Conservation (phyloP, 2,113 vertebrate species). For the Abramis brama region DNA sequence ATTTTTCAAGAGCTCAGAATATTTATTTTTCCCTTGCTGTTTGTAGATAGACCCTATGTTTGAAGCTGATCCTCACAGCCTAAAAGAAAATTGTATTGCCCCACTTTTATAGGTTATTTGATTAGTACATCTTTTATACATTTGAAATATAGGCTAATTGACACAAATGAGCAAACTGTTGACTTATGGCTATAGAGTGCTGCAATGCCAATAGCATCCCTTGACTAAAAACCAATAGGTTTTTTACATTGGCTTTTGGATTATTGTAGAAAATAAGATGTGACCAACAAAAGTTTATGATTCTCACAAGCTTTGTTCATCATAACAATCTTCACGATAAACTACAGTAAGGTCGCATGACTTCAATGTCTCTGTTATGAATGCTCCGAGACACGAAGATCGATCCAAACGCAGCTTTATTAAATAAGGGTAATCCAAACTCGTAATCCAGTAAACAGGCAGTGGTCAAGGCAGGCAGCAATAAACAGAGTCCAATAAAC, state of each 20-base stretch:
- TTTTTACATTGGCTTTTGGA: neutral
- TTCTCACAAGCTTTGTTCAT: too few relatives aligned
- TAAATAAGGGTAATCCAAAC: too few relatives aligned
- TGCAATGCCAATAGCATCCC: neutral
- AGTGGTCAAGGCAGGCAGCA: too few relatives aligned
- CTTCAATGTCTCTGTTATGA: too few relatives aligned
- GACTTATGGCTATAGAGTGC: neutral
- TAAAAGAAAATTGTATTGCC: neutral
- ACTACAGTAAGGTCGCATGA: too few relatives aligned
- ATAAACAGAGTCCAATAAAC: too few relatives aligned
- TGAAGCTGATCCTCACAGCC: neutral
- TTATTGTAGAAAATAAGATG: neutral
- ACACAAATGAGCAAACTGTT: neutral
- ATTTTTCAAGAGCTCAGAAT: conserved; percentile 32
- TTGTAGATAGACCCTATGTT: conserved; percentile 40
- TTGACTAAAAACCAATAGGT: neutral
- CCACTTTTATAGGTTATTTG: neutral
- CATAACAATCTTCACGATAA: too few relatives aligned
- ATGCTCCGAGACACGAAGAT: too few relatives aligned
- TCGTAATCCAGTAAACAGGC: too few relatives aligned
- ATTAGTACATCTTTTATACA: neutral
- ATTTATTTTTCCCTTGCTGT: conserved; percentile 37
- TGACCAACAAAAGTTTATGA: neutral
- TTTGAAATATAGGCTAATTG: neutral
- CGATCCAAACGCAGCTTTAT: too few relatives aligned